Evolutionary conservation across 2,113 vertebrate genomes (phyloP), one percentile per base, ranked within the genome.

Genomic region (Vulpes lagopus): DNA sequence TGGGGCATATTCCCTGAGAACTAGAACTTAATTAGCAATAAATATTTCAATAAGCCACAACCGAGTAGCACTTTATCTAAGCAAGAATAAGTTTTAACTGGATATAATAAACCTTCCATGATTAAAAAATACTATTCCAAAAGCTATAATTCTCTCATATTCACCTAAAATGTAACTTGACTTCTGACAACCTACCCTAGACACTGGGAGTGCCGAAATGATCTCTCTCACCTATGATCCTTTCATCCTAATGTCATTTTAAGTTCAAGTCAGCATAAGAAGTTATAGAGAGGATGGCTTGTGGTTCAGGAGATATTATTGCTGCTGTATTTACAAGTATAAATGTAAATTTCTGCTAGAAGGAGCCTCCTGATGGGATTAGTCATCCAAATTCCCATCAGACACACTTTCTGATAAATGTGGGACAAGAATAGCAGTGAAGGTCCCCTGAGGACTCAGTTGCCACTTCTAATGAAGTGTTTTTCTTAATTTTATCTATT

Each of bases 351-450:
- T 62, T 95, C 38, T 27, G 1, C 74, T 81, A 25, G 78, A 96
- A 65, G 80, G 96, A 91, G 89, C 85, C 65, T 93, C 91, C 59
- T 43, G 49, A 67, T 96, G 94, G 94, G 59, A 92, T 95, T 57
- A 67, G n/a, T 96, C 90, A 79, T 16, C 22, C 87, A 49, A 35
- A 59, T 94, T 43, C 92, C 64, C 74, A 79, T 76, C 65, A 95
- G 78, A 98, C 86, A 17, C 3, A 49, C 8, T 25, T 97, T 3
- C 89, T 85, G 82, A 86, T 62, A 69, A 64, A 89, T 1, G 0
- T 1, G 57, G 32, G 59, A 12, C 51, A 76, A 55, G 73, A 84
- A 53, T 5, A 57, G n/a, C 78, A 38, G 35, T 11, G 69, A 81
- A 32, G 7, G 79, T 82, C 6, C 0, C 38, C 76, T 23, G 3